Conservation (phyloP, 2,797 vertebrate genomes). For the Meda fulgida region DNA sequence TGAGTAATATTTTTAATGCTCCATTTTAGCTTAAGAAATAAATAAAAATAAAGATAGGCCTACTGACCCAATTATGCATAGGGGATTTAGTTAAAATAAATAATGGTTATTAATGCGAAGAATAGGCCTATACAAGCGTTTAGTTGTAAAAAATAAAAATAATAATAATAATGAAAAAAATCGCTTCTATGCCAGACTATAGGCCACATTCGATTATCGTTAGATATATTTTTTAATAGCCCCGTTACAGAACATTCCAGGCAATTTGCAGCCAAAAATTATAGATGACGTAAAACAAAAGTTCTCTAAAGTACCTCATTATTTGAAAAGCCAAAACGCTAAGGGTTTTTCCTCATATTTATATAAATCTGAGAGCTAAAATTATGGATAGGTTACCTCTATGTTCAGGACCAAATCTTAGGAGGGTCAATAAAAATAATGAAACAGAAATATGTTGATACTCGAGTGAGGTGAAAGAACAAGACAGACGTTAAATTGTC, state of each 20-base stretch:
- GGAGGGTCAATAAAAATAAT: conserved; percentile 13
- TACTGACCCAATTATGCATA: neutral
- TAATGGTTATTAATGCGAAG: neutral
- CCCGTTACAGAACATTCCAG: neutral
- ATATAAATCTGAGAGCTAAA: neutral
- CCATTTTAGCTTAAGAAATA: neutral
- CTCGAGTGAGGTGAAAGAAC: conserved; percentile 19
- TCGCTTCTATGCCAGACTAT: neutral
- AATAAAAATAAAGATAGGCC: neutral
- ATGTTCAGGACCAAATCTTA: conserved; percentile 12
- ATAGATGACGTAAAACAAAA: conserved; percentile 23
- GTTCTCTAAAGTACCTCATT: conserved; percentile 9
- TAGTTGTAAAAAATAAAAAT: too few relatives aligned
- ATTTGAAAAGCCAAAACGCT: conserved; percentile 11
- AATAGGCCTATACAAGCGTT: neutral
- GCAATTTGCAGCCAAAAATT: neutral
- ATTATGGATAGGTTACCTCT: neutral
- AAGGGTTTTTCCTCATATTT: neutral
- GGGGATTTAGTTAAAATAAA: neutral
- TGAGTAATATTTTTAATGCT: conserved; percentile 9
- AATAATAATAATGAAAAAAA: neutral
- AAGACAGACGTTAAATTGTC: conserved; percentile 37
- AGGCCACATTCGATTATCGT: neutral
- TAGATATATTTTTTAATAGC: neutral
- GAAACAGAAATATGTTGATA: conserved; percentile 36